Percentiles rank a stretch among this genome's conserved stretches.
phyloP scores from a whole-genome alignment of 2,888 invertebrate species.

The Syrista parreyssii region DNA sequence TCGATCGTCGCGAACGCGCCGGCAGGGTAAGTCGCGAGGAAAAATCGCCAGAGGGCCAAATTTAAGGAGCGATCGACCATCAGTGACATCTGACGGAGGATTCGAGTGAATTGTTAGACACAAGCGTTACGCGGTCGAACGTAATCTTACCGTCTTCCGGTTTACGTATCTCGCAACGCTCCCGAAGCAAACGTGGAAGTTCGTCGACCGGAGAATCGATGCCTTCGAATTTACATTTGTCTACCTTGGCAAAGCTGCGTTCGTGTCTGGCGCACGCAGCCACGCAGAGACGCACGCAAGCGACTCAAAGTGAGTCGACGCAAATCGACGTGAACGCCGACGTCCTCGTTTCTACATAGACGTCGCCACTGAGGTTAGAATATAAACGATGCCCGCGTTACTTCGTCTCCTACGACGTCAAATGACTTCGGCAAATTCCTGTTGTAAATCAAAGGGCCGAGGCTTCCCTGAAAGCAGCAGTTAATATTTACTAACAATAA shows the following conservation, averaged over 20 bases:
- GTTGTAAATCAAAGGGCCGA: background rate
- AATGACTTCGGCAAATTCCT: background rate
- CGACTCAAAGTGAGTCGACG: background rate
- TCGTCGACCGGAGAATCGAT: background rate
- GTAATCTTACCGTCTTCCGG: background rate
- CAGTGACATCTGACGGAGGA: background rate
- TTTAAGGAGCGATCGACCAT: background rate
- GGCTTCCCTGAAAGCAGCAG: no score
- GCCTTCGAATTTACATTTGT: slow-evolving; percentile 21
- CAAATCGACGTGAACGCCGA: background rate
- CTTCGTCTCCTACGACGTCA: background rate
- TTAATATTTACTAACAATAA: background rate
- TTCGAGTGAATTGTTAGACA: no score
- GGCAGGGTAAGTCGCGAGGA: background rate
- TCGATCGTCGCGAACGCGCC: background rate
- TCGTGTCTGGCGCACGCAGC: slow-evolving; percentile 24
- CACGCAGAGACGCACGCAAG: background rate
- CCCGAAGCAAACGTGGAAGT: background rate
- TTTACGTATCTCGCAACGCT: background rate
- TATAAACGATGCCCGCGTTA: background rate
- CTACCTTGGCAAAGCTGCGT: slow-evolving; percentile 29
- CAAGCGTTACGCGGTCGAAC: no score
- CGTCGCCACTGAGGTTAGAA: background rate
- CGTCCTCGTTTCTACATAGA: background rate
- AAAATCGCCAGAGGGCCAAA: background rate